Conservation (phyloP, 92 coral and sea anemone species). For the Zoanthus solanderi region DNA sequence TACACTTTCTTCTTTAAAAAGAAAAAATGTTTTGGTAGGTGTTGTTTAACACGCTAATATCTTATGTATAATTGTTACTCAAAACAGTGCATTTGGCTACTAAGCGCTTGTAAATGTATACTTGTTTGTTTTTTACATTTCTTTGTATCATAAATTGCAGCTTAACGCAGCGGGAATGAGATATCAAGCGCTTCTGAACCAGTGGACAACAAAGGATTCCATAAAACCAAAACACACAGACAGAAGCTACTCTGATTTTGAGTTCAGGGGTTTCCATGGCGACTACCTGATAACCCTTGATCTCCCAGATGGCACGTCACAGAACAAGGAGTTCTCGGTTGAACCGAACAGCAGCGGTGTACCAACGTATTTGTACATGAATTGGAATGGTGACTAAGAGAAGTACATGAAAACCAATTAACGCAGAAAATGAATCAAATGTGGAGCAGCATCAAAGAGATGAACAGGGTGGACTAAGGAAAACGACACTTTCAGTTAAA, state of each 20-base stretch:
- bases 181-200: constrained; percentile 67
- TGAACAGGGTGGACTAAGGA: too few relatives aligned
- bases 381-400: background rate
- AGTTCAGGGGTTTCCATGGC: constrained; percentile 80
- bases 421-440: too few relatives aligned
- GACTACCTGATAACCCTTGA: constrained; percentile 67
- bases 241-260: constrained; percentile 50
- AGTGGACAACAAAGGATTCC: constrained; percentile 79
- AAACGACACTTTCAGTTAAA: too few relatives aligned
- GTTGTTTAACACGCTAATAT: too few relatives aligned
- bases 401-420: too few relatives aligned
- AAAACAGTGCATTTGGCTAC: too few relatives aligned
- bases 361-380: background rate
- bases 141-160: constrained; percentile 31
- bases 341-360: constrained; percentile 59
- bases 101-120: background rate
- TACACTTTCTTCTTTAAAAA: too few relatives aligned
- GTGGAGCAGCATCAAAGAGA: too few relatives aligned
- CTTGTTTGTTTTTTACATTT: too few relatives aligned
- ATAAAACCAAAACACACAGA: constrained; percentile 57
- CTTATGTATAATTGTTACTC: too few relatives aligned
- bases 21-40: too few relatives aligned
- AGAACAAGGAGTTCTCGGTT: constrained; percentile 59
- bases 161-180: constrained; percentile 85
- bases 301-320: constrained; percentile 70